These are phyloP conservation scores for Elachura formosa DNA, from an alignment of 2,113 vertebrate genomes.

Conservation along the genomic window DNA sequence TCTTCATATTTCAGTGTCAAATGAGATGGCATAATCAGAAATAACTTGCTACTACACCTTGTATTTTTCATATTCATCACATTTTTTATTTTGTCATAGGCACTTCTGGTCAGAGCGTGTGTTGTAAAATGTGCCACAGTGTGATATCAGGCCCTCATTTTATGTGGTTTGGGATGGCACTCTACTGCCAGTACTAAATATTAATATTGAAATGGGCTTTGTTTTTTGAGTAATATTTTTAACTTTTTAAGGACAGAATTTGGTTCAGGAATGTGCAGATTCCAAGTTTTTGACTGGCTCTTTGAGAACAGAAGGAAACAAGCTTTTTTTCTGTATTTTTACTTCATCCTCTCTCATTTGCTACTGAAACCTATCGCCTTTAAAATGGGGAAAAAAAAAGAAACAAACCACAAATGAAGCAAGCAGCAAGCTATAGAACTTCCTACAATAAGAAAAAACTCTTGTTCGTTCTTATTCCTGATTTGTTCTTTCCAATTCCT, in stretches of 20 bases:
- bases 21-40: neutral
- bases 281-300: neutral
- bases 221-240: neutral
- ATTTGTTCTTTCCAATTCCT: neutral
- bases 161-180: neutral
- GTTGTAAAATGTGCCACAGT: neutral
- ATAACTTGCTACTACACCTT: neutral
- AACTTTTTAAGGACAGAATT: neutral
- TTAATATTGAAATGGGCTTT: neutral
- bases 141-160: neutral
- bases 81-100: neutral
- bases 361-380: neutral
- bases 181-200: neutral
- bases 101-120: neutral
- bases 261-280: neutral
- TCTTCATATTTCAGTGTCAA: neutral
- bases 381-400: neutral
- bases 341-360: neutral
- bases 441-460: neutral
- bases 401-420: neutral
- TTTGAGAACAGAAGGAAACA: neutral
- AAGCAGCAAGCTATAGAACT: neutral
- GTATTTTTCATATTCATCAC: neutral
- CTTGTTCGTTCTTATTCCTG: neutral
- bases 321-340: neutral